These are phyloP conservation scores for Epicampocera succincta DNA, from an alignment of 2,888 invertebrate genomes.

Conservation along the genomic window DNA sequence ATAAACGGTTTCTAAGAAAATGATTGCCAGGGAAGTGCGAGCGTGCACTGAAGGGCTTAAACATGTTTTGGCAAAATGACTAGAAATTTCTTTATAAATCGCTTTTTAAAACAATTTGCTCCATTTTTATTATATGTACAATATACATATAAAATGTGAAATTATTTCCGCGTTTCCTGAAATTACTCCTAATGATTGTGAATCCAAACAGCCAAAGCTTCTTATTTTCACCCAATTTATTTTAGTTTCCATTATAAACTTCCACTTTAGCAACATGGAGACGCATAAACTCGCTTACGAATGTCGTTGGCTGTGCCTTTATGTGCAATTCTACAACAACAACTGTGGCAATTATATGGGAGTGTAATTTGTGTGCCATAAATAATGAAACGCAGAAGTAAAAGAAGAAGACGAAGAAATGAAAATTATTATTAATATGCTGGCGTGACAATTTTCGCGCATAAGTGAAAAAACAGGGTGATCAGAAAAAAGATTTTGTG, in stretches of 20 bases:
- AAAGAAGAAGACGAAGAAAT: neutral
- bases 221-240: slow-evolving; percentile 41
- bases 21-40: no score
- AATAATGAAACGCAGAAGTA: neutral
- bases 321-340: neutral
- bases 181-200: no score
- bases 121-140: no score
- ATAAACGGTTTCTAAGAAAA: no score
- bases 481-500: neutral
- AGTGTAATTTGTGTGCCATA: slow-evolving; percentile 9
- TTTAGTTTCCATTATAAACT: neutral
- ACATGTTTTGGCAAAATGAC: no score
- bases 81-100: no score
- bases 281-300: neutral
- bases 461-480: slow-evolving; percentile 2
- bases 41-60: no score
- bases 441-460: slow-evolving; percentile 25
- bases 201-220: no score
- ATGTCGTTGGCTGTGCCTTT: neutral
- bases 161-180: no score
- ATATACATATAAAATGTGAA: no score
- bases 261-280: neutral
- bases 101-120: no score
- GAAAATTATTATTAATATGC: slow-evolving; percentile 21
- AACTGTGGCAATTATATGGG: slow-evolving; percentile 10